Evolutionary conservation across 2,113 vertebrate genomes (phyloP).

Genomic region (Camarhynchus parvulus): DNA sequence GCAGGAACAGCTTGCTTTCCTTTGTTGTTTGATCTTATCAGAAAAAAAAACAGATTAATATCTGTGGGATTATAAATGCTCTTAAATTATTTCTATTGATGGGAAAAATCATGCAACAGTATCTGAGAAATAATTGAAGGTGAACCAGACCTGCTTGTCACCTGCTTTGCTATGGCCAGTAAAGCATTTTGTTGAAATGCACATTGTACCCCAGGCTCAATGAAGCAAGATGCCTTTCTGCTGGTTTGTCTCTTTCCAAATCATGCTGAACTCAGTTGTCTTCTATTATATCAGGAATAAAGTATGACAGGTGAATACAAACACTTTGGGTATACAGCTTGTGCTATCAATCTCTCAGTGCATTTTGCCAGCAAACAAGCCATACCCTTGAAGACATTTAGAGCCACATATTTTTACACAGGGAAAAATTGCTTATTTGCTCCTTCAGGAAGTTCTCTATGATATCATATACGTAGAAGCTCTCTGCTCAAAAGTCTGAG

Average conservation of each 20-base stretch:
- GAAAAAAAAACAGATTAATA: background rate
- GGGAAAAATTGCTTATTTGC: background rate
- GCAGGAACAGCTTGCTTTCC: background rate
- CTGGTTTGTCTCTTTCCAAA: background rate
- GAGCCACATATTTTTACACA: background rate
- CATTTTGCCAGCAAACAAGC: background rate
- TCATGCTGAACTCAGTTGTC: background rate
- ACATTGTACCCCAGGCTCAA: background rate
- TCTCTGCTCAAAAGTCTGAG: background rate
- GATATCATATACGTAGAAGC: background rate
- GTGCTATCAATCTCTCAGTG: background rate
- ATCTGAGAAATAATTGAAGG: background rate
- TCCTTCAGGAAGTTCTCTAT: background rate
- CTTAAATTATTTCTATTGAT: conserved; percentile 2
- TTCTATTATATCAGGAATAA: background rate
- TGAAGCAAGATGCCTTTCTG: background rate
- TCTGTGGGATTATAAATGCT: background rate
- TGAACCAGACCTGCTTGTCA: background rate
- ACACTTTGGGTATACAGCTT: background rate
- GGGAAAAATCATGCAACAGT: background rate
- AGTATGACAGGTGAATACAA: background rate
- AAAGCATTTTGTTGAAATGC: conserved; percentile 20
- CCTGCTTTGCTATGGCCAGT: background rate
- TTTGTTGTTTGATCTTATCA: conserved; percentile 30
- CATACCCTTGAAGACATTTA: background rate